Percentiles rank a stretch among this genome's conserved stretches.
Conservation (phyloP, 2,888 invertebrate species). For the Pachydiplax longipennis region DNA sequence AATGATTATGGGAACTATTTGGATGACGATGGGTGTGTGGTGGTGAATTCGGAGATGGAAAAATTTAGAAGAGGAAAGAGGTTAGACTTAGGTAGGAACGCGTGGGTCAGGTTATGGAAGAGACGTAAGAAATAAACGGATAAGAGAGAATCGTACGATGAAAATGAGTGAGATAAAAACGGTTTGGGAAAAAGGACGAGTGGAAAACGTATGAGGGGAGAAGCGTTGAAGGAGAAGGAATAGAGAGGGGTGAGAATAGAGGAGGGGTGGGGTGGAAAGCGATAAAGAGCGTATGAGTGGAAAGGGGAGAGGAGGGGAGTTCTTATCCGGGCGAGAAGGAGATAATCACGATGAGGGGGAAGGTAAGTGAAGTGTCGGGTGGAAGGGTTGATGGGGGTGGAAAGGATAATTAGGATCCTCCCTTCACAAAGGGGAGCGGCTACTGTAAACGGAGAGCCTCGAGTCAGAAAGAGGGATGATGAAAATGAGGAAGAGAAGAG, state of each 20-base stretch:
- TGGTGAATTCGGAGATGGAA: too few relatives aligned
- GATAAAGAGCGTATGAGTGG: not conserved
- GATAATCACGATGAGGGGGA: not conserved
- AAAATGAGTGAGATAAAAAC: too few relatives aligned
- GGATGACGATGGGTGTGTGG: too few relatives aligned
- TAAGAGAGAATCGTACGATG: too few relatives aligned
- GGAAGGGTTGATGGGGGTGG: not conserved
- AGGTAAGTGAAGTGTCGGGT: not conserved
- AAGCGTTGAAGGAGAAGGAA: too few relatives aligned
- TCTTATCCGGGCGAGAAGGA: slow-evolving; percentile 20
- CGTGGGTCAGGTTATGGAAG: too few relatives aligned
- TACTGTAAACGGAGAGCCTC: not conserved
- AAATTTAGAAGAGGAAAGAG: too few relatives aligned
- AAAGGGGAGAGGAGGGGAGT: not conserved
- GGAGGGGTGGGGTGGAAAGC: not conserved
- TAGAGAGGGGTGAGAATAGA: not conserved
- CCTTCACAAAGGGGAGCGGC: not conserved
- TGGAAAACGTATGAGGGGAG: too few relatives aligned
- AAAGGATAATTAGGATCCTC: not conserved
- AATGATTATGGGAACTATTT: too few relatives aligned
- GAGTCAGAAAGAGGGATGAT: not conserved
- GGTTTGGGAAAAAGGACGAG: too few relatives aligned
- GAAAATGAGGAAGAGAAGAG: not conserved
- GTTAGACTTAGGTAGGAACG: too few relatives aligned
- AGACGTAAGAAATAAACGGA: too few relatives aligned